Conservation (phyloP, 2,888 invertebrate genomes). For the Scaptomyza reducta region DNA sequence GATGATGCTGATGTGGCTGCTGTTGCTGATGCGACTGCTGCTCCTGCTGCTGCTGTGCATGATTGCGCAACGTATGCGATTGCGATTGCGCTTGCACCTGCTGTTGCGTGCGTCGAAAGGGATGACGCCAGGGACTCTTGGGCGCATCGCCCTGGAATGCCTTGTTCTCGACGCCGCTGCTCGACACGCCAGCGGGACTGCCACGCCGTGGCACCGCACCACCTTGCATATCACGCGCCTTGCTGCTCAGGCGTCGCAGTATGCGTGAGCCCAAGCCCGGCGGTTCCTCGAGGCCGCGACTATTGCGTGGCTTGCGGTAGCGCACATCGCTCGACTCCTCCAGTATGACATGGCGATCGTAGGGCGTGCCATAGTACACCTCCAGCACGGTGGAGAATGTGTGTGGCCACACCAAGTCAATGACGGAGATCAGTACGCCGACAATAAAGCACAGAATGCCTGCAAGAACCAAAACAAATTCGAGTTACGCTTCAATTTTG, state of each 20-base stretch:
- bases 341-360: conserved; percentile 95
- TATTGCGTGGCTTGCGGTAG: conserved; percentile 86
- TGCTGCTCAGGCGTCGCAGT: conserved; percentile 89
- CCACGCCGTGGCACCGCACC: conserved; percentile 48
- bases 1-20: conserved; percentile 60
- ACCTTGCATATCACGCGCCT: conserved; percentile 86
- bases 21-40: conserved; percentile 33
- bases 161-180: conserved; percentile 88
- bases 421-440: conserved; percentile 91
- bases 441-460: conserved; percentile 89
- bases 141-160: conserved; percentile 88
- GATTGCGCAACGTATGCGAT: conserved; percentile 72
- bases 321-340: conserved; percentile 92
- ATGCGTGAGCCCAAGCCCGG: conserved; percentile 88
- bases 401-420: conserved; percentile 95
- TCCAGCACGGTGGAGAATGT: conserved; percentile 95
- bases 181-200: conserved; percentile 82
- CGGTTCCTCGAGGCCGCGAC: conserved; percentile 86
- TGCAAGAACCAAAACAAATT: conserved; percentile 22
- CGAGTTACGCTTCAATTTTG: not conserved
- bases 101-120: conserved; percentile 84
- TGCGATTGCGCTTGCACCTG: conserved; percentile 45
- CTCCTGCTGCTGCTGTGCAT: conserved; percentile 37
- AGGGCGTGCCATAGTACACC: conserved; percentile 96
- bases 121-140: conserved; percentile 91